Evolutionary conservation across 2,797 vertebrate genomes (phyloP), one percentile per base, ranked within the genome.

Genomic region (Manis crassicaudata): DNA sequence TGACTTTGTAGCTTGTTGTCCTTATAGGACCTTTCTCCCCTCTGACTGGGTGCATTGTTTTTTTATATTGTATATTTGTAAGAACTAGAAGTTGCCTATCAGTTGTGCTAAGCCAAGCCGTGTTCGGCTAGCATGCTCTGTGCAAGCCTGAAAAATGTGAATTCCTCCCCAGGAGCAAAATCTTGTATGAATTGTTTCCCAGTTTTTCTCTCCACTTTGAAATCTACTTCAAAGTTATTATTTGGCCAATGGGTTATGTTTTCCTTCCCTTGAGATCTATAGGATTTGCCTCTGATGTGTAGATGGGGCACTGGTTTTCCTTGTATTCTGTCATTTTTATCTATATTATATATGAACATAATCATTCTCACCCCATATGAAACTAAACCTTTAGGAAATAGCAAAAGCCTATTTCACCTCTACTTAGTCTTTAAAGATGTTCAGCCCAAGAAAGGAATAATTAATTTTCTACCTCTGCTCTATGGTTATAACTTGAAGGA

Each of bases 211-310:
- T 96, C 68, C 58, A 75, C 96, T 98, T 98, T 97, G 97, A 98
- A 98, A 97, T 97, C 81, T 86, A 97, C 97, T 97, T 97, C 96
- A 97, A 97, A 97, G 96, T 97, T 96, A 88, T 92, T 97, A 90
- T 97, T 97, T 98, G 97, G 96, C 97, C 93, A 93, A 90, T 43
- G 35, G 84, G 62, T 90, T 97, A n/a, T 96, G 72, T 96, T 98
- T 98, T 97, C 94, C 95, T 97, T 96, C 96, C 95, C 96, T 95
- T 88, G 84, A 97, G 97, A 93, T 94, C 96, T 97, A 86, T 96
- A 93, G 90, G 65, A 90, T 94, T 96, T 95, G 96, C 93, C 89
- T 97, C 96, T 96, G 94, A 97, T 97, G 95, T 97, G 91, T 92
- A 84, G 73, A 96, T 93, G 88, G 92, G 92, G 65, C 90, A 96